phyloP scores from a whole-genome alignment of 2,113 vertebrate species.

The Zosterops lateralis region DNA sequence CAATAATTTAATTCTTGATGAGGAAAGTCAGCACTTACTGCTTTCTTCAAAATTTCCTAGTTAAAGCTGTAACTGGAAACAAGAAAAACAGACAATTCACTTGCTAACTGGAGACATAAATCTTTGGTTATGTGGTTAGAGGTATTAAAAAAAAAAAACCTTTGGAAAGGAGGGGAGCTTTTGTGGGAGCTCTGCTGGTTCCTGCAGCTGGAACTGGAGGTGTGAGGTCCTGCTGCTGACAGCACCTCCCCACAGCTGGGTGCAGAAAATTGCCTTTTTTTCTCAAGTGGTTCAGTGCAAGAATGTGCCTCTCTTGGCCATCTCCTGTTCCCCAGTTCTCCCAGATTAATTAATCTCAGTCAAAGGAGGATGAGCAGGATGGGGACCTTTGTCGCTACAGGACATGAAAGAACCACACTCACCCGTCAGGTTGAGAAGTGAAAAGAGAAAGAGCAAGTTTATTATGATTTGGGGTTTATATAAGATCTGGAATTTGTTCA shows the following conservation, averaged over 20 bases:
- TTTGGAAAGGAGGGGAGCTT: background rate
- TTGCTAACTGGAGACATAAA: background rate
- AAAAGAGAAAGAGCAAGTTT: too few relatives aligned
- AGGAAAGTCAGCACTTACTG: background rate
- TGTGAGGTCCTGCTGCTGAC: background rate
- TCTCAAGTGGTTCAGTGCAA: background rate
- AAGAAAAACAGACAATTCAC: background rate
- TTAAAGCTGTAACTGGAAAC: background rate
- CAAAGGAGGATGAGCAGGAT: background rate
- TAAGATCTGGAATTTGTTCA: too few relatives aligned
- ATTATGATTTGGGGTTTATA: too few relatives aligned
- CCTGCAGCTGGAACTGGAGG: background rate
- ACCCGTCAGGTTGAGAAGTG: too few relatives aligned
- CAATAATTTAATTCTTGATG: background rate
- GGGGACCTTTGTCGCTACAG: too few relatives aligned
- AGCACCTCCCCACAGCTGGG: background rate
- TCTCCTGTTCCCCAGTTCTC: background rate
- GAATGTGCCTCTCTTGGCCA: background rate
- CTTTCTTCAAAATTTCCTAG: background rate
- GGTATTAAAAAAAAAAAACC: background rate
- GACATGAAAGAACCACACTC: too few relatives aligned
- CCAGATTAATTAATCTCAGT: background rate
- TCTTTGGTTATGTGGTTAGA: conserved; percentile 14
- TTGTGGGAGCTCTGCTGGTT: background rate
- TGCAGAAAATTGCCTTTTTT: background rate